These are phyloP conservation scores for Cancer borealis DNA, from an alignment of 2,888 invertebrate species.

Conservation along the genomic window DNA sequence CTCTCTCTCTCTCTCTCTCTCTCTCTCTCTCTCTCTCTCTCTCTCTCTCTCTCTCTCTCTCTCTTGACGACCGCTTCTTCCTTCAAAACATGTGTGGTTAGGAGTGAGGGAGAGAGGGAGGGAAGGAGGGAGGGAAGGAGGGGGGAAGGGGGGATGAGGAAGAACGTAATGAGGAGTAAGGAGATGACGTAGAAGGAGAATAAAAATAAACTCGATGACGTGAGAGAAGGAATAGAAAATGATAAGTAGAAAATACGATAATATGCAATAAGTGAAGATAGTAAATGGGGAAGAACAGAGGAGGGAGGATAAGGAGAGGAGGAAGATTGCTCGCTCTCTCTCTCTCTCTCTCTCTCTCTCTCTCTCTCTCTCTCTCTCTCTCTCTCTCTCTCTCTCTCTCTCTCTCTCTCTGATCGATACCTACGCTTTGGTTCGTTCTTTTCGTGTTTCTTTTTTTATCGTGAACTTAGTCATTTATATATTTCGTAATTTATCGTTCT, in stretches of 20 bases:
- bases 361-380: constrained; percentile 22
- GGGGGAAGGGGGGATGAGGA: too few species aligned
- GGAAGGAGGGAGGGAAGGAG: not conserved
- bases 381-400: not conserved
- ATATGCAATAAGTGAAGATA: not conserved
- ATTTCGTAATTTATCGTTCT: not conserved
- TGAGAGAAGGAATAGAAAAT: constrained; percentile 16
- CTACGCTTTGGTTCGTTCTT: too few species aligned
- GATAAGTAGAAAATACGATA: not conserved
- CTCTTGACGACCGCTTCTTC: not conserved
- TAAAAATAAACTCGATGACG: not conserved
- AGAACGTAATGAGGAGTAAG: not conserved
- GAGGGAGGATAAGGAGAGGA: not conserved
- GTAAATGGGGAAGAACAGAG: not conserved
- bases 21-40: constrained; percentile 23
- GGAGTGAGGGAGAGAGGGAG: not conserved
- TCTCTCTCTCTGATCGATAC: too few species aligned
- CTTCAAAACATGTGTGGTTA: not conserved
- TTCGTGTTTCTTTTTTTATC: not conserved
- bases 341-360: too few species aligned
- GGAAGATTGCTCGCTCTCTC: not conserved
- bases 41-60: constrained; percentile 23
- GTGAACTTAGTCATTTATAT: not conserved
- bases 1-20: constrained; percentile 24
- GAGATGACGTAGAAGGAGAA: constrained; percentile 48